Evolutionary conservation across 2,888 invertebrate genomes (phyloP).

Genomic region (Pyrrhosoma nymphula): DNA sequence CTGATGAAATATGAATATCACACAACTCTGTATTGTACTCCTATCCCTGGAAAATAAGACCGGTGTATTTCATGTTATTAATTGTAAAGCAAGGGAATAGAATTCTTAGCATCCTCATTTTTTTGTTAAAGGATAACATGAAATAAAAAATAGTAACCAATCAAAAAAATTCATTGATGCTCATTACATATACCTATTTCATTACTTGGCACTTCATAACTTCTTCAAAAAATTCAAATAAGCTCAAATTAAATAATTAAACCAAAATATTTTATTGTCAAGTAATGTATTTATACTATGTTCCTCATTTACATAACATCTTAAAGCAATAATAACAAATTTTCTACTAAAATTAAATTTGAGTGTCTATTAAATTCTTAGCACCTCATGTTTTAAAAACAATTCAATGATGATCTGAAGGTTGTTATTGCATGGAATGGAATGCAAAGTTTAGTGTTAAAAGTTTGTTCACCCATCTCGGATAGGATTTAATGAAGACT

Average conservation of each 20-base stretch:
- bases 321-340: not conserved
- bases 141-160: too few species aligned
- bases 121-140: too few species aligned
- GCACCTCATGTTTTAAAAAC: slow-evolving; percentile 24
- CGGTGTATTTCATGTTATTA: too few species aligned
- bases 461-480: slow-evolving; percentile 58
- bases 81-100: too few species aligned
- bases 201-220: too few species aligned
- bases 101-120: too few species aligned
- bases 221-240: too few species aligned
- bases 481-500: slow-evolving; percentile 38
- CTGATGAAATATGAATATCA: too few species aligned
- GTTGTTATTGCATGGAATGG: slow-evolving; percentile 44
- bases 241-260: not conserved
- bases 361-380: not conserved
- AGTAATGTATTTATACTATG: slow-evolving; percentile 29
- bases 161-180: too few species aligned
- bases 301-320: slow-evolving; percentile 33
- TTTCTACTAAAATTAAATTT: slow-evolving; percentile 9
- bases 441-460: slow-evolving; percentile 27
- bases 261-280: slow-evolving; percentile 26
- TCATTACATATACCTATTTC: too few species aligned
- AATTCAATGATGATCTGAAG: slow-evolving; percentile 35
- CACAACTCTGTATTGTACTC: too few species aligned
- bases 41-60: too few species aligned